Conservation (phyloP, 2,113 vertebrate genomes). For the Numida meleagris region DNA sequence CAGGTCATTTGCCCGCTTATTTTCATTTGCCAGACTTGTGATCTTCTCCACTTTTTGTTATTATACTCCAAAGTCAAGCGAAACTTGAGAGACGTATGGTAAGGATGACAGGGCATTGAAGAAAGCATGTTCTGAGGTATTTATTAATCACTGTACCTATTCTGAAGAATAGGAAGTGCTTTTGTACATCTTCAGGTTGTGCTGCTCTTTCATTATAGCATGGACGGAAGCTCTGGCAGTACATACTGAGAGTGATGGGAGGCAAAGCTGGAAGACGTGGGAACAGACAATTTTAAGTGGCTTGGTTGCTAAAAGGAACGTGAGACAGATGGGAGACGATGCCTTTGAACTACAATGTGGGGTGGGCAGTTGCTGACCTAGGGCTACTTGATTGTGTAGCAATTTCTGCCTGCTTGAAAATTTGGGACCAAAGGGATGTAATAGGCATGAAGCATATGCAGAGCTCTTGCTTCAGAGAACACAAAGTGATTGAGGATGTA, state of each 20-base stretch:
- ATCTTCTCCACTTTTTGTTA: background rate
- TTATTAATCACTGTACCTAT: background rate
- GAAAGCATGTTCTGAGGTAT: background rate
- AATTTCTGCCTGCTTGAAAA: no score
- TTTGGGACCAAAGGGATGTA: no score
- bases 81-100: background rate
- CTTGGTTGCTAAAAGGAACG: background rate
- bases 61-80: background rate
- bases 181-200: background rate
- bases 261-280: background rate
- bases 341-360: background rate
- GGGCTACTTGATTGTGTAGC: no score
- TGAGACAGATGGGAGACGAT: background rate
- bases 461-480: background rate
- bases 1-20: rapidly evolving
- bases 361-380: background rate
- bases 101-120: background rate
- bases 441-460: no score
- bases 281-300: background rate
- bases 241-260: background rate
- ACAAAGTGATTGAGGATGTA: background rate
- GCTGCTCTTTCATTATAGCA: background rate
- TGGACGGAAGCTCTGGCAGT: background rate
- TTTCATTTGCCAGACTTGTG: background rate
- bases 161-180: background rate